phyloP scores from a whole-genome alignment of 1,140 invertebrate species.

The Bilobella aurantiaca region DNA sequence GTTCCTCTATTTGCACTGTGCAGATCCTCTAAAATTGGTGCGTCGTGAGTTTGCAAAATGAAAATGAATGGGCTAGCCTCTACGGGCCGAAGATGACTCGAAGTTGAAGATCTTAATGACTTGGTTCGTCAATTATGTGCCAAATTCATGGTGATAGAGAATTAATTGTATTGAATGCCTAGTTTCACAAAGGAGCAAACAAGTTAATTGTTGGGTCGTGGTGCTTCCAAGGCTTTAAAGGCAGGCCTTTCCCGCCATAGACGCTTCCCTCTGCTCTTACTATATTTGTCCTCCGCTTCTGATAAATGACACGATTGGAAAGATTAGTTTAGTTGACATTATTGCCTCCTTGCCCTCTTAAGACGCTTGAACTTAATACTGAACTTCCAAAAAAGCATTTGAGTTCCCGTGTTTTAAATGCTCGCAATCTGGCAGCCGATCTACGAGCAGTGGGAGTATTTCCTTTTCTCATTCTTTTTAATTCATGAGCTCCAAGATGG shows the following conservation, averaged over 20 bases:
- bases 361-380: too few relatives aligned
- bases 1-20: neutral
- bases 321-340: too few relatives aligned
- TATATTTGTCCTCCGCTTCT: too few relatives aligned
- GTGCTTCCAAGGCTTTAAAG: neutral
- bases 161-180: neutral
- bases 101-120: neutral
- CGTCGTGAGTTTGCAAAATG: conserved; percentile 1
- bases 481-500: neutral
- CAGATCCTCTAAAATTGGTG: neutral
- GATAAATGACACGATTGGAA: too few relatives aligned
- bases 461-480: neutral
- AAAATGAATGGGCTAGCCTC: neutral
- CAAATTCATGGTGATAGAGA: neutral
- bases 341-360: too few relatives aligned
- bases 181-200: neutral
- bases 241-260: too few relatives aligned
- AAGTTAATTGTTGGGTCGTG: neutral
- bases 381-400: neutral
- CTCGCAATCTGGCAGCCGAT: neutral
- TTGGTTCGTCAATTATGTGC: neutral
- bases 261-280: neutral
- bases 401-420: neutral
- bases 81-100: neutral
- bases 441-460: neutral